These are phyloP conservation scores for Leptinotarsa haldemani DNA, from an alignment of 2,888 invertebrate species.

Conservation along the genomic window DNA sequence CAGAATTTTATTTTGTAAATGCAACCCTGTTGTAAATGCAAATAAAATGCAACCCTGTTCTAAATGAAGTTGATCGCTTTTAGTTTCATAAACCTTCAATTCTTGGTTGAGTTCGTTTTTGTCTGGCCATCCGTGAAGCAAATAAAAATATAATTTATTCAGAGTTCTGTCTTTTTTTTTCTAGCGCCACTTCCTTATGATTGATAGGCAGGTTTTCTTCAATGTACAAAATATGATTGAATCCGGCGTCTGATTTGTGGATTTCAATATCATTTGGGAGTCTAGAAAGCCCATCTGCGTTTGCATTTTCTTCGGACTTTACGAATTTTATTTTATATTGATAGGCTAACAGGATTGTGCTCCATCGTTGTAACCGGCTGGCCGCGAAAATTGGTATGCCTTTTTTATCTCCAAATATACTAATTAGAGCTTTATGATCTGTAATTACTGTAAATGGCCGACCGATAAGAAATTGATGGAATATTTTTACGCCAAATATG, in stretches of 20 bases:
- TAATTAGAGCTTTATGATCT: conserved; percentile 31
- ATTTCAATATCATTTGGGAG: conserved; percentile 10
- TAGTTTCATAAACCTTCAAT: conserved; percentile 21
- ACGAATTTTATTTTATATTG: conserved; percentile 31
- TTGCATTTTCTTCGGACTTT: conserved; percentile 26
- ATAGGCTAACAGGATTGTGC: conserved; percentile 25
- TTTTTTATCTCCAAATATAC: conserved; percentile 28
- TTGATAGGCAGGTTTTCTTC: conserved; percentile 25
- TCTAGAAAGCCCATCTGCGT: conserved; percentile 23
- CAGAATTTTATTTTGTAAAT: conserved; percentile 20
- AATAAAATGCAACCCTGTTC: conserved; percentile 25
- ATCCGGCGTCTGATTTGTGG: too few species aligned
- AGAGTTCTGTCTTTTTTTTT: conserved; percentile 23
- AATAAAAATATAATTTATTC: conserved; percentile 22
- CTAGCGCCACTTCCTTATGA: conserved; percentile 23
- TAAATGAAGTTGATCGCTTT: conserved; percentile 24
- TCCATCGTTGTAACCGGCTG: conserved; percentile 23
- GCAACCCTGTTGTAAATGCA: conserved; percentile 27
- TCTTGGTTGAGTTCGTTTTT: conserved; percentile 7
- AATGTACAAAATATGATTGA: too few species aligned
- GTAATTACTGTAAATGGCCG: conserved; percentile 26
- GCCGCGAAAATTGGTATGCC: conserved; percentile 25
- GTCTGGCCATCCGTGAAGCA: conserved; percentile 22
- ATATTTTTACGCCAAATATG: conserved; percentile 23
- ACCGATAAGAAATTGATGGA: conserved; percentile 22